These are phyloP conservation scores for Phocoena phocoena DNA, from an alignment of 2,113 vertebrate species.

Conservation along the genomic window DNA sequence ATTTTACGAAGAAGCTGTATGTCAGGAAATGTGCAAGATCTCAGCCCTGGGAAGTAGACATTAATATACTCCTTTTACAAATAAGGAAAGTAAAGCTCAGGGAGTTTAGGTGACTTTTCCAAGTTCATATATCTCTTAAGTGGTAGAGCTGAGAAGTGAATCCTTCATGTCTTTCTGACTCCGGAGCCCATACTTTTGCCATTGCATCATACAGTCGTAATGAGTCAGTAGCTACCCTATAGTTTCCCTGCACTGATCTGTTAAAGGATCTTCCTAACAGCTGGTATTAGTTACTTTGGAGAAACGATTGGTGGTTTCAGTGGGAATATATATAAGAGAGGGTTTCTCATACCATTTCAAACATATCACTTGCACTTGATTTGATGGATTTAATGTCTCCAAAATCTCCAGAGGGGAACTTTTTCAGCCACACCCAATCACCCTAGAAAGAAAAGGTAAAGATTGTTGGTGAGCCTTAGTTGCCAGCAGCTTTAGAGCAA, in stretches of 20 bases:
- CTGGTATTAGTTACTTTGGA: not conserved
- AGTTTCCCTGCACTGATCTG: not conserved
- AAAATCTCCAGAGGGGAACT: constrained; percentile 64
- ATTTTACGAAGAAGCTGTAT: constrained; percentile 36
- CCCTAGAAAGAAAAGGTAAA: constrained; percentile 56
- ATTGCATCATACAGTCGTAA: not conserved
- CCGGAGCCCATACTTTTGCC: not conserved
- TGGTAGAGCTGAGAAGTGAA: not conserved
- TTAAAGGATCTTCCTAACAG: not conserved
- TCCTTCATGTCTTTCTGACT: constrained; percentile 32
- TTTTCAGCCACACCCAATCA: constrained; percentile 68
- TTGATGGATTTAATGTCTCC: constrained; percentile 60
- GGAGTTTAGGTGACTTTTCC: not conserved
- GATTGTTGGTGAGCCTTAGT: not conserved
- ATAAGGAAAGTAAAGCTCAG: not conserved
- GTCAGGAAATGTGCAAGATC: constrained; percentile 14
- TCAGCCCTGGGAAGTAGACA: not conserved
- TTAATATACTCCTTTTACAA: constrained; percentile 9
- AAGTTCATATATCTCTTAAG: not conserved
- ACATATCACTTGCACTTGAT: constrained; percentile 60
- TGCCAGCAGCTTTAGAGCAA: not conserved
- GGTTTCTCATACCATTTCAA: constrained; percentile 60
- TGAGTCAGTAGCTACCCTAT: not conserved
- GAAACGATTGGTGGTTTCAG: not conserved
- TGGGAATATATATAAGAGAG: not conserved